Evolutionary conservation across 2,888 invertebrate genomes (phyloP).

Genomic region (Osedax fenrisi): DNA sequence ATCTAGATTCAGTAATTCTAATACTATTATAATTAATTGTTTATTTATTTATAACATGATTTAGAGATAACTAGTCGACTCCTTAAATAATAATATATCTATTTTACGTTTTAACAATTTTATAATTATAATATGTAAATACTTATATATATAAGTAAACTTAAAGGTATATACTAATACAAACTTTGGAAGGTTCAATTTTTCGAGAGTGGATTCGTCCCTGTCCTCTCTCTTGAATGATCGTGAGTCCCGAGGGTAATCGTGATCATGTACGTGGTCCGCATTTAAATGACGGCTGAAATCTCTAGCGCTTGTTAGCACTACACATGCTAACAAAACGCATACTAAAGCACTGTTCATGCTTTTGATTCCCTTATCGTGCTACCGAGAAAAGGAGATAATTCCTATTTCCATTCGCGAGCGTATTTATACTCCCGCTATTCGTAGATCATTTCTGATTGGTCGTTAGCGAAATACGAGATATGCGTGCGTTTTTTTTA

Average conservation of each 20-base stretch:
- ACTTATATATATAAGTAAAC: too few species aligned
- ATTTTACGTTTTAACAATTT: too few species aligned
- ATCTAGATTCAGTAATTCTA: too few species aligned
- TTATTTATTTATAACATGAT: too few species aligned
- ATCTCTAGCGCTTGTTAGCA: neutral
- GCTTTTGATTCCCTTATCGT: neutral
- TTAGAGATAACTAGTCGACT: too few species aligned
- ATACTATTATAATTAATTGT: too few species aligned
- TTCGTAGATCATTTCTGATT: neutral
- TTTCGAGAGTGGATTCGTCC: neutral
- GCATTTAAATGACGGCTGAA: neutral
- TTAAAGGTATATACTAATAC: too few species aligned
- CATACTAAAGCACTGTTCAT: neutral
- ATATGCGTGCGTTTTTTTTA: too few species aligned
- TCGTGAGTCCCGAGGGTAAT: neutral
- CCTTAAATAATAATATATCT: too few species aligned
- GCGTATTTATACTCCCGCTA: neutral
- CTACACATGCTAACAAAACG: neutral
- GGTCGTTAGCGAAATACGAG: too few species aligned
- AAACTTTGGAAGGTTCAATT: neutral
- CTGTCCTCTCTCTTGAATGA: neutral
- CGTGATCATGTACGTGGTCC: slow-evolving; percentile 11
- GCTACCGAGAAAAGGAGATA: neutral
- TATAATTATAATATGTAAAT: too few species aligned
- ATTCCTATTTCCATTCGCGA: neutral